These are phyloP conservation scores for Carlito syrichta DNA, from an alignment of 2,113 vertebrate genomes.

Conservation along the genomic window DNA sequence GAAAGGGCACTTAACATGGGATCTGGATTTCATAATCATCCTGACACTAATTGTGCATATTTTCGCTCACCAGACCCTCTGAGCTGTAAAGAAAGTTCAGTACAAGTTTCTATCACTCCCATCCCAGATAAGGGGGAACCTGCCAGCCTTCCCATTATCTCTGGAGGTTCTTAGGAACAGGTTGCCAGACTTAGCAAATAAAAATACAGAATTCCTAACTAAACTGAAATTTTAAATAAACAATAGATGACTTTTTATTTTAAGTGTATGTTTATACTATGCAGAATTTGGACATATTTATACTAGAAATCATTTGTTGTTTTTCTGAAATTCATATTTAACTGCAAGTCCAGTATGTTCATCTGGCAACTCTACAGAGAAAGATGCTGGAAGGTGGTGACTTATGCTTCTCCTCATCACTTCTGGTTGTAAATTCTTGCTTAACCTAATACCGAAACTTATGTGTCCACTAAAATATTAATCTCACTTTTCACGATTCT, in stretches of 20 bases:
- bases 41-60: slow-evolving; percentile 49
- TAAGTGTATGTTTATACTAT: background rate
- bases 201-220: background rate
- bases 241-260: background rate
- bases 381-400: background rate
- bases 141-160: background rate
- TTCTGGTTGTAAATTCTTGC: background rate
- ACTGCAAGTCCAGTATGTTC: background rate
- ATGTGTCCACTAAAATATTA: background rate
- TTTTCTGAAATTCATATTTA: background rate
- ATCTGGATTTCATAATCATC: slow-evolving; percentile 27
- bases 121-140: background rate
- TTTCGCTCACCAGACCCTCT: background rate
- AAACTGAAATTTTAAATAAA: background rate
- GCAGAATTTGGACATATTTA: background rate
- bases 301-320: background rate
- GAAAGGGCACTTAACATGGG: background rate
- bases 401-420: background rate
- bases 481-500: background rate
- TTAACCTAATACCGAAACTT: background rate
- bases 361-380: background rate
- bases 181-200: background rate
- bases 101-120: background rate
- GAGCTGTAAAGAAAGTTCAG: slow-evolving; percentile 23
- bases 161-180: background rate